Base-by-base conservation (phyloP, 53 echinoderm and acorn worm genomes). In the Temnopleurus reevesii region DNA sequence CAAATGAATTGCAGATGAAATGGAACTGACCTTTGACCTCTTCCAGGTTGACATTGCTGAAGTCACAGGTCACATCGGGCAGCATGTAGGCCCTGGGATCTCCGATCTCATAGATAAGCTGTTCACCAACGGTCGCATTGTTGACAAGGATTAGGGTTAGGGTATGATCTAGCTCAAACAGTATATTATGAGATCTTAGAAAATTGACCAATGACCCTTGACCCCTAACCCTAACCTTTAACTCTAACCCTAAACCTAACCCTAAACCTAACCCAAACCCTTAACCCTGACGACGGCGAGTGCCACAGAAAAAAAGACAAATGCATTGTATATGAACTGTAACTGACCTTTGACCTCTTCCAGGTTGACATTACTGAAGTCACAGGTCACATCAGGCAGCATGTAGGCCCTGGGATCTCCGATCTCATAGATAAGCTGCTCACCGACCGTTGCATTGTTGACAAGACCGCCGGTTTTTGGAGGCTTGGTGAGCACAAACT, bases 381-480 rank as follows among this genome's bases (percentile, higher is more conserved):
- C 96, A 79, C 96, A 96, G 46, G 92, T 93, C 31, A 99, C 99
- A 93, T 99, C 99, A 1, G 99, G 96, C 8, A 99, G 79, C 82
- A 99, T 89, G 86, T 99, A 99, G 3, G 86, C 58, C 59, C 90
- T 92, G 25, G 99, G 96, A 65, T 99, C 99, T 24, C 99, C 99
- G 4, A 99, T 94, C 89, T 99, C 99, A 83, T 99, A 99, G 19
- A 99, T 91, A 17, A 99, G 81, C 79, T 99, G 99, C 90, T 99
- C 99, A 26, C 94, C 99, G n/a, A 99, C 92, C 7, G 99, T 96
- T 90, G 94, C 94, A 80, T 87, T 92, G 88, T 94, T 90, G 61
- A 99, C 99, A 8, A 99, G 93, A n/a, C 99, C 99, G 18, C 99
- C 99, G 28, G 99, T 99, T 38, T 96, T 96, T 17, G 96, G 96